Conservation (phyloP, 2,113 vertebrate genomes). For the Pseudorasbora parva region DNA sequence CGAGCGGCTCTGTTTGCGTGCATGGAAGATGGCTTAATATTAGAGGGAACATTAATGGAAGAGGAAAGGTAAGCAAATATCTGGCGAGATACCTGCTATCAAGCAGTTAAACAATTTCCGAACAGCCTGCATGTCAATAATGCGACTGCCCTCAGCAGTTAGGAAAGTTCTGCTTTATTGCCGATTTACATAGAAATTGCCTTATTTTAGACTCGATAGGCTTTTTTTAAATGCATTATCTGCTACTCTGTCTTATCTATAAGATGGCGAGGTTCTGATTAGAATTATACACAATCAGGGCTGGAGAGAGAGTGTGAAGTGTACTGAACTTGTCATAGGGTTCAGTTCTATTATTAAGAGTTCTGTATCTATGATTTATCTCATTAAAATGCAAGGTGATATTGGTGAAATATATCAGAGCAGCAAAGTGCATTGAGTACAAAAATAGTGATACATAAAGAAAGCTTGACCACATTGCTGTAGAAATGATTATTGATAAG, state of each 20-base stretch:
- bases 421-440: background rate
- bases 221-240: conserved; percentile 78
- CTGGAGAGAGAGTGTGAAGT: conserved; percentile 33
- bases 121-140: conserved; percentile 92
- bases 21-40: conserved; percentile 92
- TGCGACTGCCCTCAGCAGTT: conserved; percentile 93
- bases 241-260: conserved; percentile 89
- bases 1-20: conserved; percentile 84
- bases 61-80: conserved; percentile 94
- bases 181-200: conserved; percentile 99
- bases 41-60: conserved; percentile 87
- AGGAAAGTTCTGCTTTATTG: conserved; percentile 97
- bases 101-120: conserved; percentile 96
- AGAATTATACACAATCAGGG: conserved; percentile 74
- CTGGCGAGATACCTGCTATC: conserved; percentile 92
- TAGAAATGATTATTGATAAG: conserved; percentile 74
- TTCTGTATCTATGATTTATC: conserved; percentile 40
- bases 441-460: conserved; percentile 37
- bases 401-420: background rate
- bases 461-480: conserved; percentile 60
- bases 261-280: conserved; percentile 87
- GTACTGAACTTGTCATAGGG: conserved; percentile 14
- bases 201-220: conserved; percentile 96
- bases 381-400: conserved; percentile 56
- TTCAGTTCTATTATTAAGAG: background rate